These are phyloP conservation scores for Epiblema foenella DNA, from an alignment of 2,888 invertebrate genomes.

Conservation along the genomic window DNA sequence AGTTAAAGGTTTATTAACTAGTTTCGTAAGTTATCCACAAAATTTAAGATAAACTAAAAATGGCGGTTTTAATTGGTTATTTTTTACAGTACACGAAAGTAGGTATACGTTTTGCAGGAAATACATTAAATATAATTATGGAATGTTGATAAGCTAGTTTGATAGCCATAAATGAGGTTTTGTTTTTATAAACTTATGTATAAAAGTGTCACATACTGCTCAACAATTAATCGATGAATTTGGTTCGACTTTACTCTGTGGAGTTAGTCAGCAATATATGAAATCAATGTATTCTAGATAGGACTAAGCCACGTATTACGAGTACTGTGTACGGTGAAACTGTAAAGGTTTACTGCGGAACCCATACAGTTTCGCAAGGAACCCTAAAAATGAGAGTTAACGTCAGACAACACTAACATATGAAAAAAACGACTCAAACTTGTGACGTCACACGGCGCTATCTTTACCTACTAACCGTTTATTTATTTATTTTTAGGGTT, in stretches of 20 bases:
- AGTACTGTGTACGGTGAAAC: no score
- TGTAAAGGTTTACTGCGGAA: no score
- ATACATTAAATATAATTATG: conserved; percentile 5
- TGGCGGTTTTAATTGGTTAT: conserved; percentile 4
- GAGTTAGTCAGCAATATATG: not conserved
- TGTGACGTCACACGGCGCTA: no score
- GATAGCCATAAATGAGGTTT: not conserved
- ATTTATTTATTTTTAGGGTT: no score
- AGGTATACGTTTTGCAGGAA: conserved; percentile 1
- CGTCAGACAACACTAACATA: no score
- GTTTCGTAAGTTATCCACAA: not conserved
- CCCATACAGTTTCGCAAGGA: no score
- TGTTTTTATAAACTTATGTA: no score
- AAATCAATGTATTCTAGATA: no score
- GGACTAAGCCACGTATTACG: no score
- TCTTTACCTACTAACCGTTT: no score
- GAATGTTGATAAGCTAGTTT: not conserved
- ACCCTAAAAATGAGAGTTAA: no score
- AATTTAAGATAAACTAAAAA: conserved; percentile 2
- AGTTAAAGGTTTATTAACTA: not conserved
- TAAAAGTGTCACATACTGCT: not conserved
- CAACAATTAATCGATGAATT: not conserved
- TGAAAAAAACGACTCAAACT: no score
- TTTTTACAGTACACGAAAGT: not conserved
- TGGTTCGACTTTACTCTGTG: not conserved